Evolutionary conservation across 2,888 invertebrate species (phyloP), one percentile per base, ranked within the genome.

Genomic region (Cactoblastis cactorum): DNA sequence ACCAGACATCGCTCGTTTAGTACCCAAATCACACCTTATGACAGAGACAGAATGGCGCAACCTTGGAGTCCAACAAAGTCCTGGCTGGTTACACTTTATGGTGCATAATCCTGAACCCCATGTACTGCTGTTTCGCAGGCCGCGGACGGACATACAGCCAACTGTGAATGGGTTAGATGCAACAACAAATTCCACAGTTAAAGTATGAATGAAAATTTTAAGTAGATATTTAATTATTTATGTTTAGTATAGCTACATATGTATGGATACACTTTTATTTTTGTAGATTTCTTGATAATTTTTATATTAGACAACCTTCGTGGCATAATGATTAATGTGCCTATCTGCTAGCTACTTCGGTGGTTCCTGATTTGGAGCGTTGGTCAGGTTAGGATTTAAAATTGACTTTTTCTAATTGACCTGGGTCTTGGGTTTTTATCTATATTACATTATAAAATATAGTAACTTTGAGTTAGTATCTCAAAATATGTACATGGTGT

Each of bases 41-140:
- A 95, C 96, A 0, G 98, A 98, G 85, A 94, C 95, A 0, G 98
- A 98, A 81, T 98, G 98, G 98, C 91, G 98, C 54, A 96, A 96
- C 80, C 91, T 98, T 1, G 98, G 98, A 0, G 97, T 98, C 0
- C 97, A 97, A 74, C 98, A 98, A 77, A 97, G 97, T 73, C 97
- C 96, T 0, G 95, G 95, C 45, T 91, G 90, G 90, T 91, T 95
- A 1, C 96, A 97, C 82, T 97, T 96, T 74, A 95, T 97, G 96
- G 92, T 96, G 60, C 98, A 98, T 75, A 93, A 93, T 15, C 97
- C 98, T 35, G 97, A 97, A 71, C 97, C 97, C 0, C 97, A 97
- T 70, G 95, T 97, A 0, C 82, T 97, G 52, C 84, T 97, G 18
- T 97, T 97, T 76, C 87, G 96, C 22, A 90, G 95, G 64, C 92